A percentile compares a stretch with the other conserved stretches of the same genome.
phyloP scores from a whole-genome alignment of 2,888 invertebrate genomes.

The Philereme vetulata region DNA sequence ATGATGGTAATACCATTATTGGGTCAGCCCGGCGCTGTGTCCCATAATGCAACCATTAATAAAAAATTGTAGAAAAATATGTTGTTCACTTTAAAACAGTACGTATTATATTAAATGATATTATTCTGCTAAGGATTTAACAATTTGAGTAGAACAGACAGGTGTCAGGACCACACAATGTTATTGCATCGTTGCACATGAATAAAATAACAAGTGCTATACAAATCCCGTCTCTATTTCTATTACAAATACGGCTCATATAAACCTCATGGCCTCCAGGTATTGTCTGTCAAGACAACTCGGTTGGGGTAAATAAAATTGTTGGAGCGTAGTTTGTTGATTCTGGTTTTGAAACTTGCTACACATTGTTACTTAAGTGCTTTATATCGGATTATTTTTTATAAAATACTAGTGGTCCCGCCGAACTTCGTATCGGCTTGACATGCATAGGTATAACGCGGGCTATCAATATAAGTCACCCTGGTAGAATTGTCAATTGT shows the following conservation, averaged over 20 bases:
- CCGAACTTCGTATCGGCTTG: too few species aligned
- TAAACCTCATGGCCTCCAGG: not conserved
- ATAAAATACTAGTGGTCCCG: too few species aligned
- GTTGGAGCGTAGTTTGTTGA: conserved; percentile 1
- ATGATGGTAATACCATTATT: too few species aligned
- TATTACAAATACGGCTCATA: conserved; percentile 2
- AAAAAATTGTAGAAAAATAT: too few species aligned
- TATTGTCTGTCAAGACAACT: not conserved
- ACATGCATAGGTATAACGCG: too few species aligned
- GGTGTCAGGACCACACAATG: conserved; percentile 32
- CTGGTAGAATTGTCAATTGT: too few species aligned
- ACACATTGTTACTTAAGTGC: not conserved
- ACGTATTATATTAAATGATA: too few species aligned
- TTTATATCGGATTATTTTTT: not conserved
- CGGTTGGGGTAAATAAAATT: not conserved
- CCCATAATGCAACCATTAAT: too few species aligned
- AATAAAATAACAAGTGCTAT: not conserved
- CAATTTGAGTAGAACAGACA: conserved; percentile 30
- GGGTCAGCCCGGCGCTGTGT: too few species aligned
- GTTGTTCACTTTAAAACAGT: too few species aligned
- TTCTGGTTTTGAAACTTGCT: not conserved
- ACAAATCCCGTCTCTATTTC: conserved; percentile 4
- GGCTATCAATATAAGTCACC: too few species aligned
- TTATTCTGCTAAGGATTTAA: not conserved
- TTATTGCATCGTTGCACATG: conserved; percentile 30